These are phyloP conservation scores for Agelaius tricolor DNA, from an alignment of 2,113 vertebrate genomes.

Conservation along the genomic window DNA sequence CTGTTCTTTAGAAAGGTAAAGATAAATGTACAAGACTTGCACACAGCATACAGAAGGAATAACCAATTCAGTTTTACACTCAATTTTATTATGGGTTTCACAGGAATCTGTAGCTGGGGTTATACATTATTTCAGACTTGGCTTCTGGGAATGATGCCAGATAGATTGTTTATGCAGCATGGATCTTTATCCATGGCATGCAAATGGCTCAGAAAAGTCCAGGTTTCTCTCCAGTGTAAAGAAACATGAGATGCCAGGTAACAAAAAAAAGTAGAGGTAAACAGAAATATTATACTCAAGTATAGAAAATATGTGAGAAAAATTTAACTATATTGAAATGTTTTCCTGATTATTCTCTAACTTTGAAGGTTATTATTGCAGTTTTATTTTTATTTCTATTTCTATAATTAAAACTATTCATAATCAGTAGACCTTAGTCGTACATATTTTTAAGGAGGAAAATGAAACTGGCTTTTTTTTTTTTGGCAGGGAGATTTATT, in stretches of 20 bases:
- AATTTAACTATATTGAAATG: background rate
- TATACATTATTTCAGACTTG: slow-evolving; percentile 1
- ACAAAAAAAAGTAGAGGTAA: background rate
- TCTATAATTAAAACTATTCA: background rate
- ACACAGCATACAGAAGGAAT: background rate
- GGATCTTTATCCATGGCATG: slow-evolving; percentile 36
- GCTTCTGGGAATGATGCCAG: slow-evolving; percentile 45
- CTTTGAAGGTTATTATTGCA: background rate
- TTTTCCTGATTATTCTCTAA: background rate
- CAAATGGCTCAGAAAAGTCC: slow-evolving; percentile 49
- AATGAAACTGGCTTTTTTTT: background rate
- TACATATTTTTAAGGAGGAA: background rate
- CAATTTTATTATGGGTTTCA: slow-evolving; percentile 40
- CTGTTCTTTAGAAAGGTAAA: slow-evolving; percentile 38
- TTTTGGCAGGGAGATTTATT: background rate
- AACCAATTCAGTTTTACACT: background rate
- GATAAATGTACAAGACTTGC: slow-evolving; percentile 10
- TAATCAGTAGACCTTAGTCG: background rate
- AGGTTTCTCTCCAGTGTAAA: slow-evolving; percentile 23
- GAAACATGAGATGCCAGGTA: slow-evolving; percentile 3
- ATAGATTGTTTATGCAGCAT: slow-evolving; percentile 50
- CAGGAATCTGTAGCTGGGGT: slow-evolving; percentile 24
- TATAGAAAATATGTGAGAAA: background rate
- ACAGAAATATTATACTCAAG: background rate
- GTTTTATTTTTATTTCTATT: background rate